Base-by-base conservation (phyloP, 2,797 vertebrate genomes). In the Falco rusticolus region DNA sequence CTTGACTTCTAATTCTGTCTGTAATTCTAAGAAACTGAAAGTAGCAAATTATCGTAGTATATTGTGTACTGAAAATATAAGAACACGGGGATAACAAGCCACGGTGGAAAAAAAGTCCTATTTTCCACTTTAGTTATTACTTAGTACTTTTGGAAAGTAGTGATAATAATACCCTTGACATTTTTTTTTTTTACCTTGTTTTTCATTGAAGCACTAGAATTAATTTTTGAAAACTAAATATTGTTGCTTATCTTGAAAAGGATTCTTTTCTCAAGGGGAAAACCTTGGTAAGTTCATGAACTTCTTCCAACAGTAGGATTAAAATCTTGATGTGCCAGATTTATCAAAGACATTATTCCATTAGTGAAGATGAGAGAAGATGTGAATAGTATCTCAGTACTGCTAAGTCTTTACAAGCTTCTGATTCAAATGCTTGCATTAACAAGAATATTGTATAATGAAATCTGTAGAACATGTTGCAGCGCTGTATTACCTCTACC, bases 221-320 rank as follows among this genome's bases (percentile, higher is more conserved):
- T 60, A 75, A 22, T 69, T 92, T 69, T 33, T 56, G 24, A 47
- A 86, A 68, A 85, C 66, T 16, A 84, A 95, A 61, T 60, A 39
- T 53, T 84, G 5, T 2, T 14, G 45, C 69, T 94, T 96, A 69
- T 91, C 84, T 91, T 56, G 43, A 81, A 79, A 72, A 71, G 50
- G 41, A 78, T 75, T 88, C 33, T 90, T 91, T 90, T 81, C 87
- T 83, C 66, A 37, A 66, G 56, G 88, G 90, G 69, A 75, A 94
- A 91, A 89, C 72, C 74, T 86, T 18, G n/a, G 33, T 66, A n/a
- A 95, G 83, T 96, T 96, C 91, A 90, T 90, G 93, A 96, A 94
- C 94, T 91, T 63, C 63, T 95, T 93, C 76, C 77, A 94, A 26
- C 16, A 20, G 63, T 2, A 70, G 87, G 77, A 94, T 94, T 90